Evolutionary conservation across 2,888 invertebrate species (phyloP).

Genomic region (Calliphora vomitoria): DNA sequence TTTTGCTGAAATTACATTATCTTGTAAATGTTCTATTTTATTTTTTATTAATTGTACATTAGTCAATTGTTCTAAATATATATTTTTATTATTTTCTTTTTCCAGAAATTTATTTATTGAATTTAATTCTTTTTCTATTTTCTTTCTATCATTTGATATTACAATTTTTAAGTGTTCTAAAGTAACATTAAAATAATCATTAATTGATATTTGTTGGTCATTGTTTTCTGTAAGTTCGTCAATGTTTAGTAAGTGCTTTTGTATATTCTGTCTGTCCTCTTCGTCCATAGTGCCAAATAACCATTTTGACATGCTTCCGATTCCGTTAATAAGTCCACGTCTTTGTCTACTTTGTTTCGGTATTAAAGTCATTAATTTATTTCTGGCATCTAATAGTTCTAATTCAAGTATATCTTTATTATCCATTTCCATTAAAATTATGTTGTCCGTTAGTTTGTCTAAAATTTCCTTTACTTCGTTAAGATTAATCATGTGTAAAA

Average conservation of each 20-base stretch:
- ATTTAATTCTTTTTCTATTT: too few relatives aligned
- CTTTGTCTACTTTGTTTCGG: slow-evolving; percentile 52
- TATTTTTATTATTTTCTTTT: too few relatives aligned
- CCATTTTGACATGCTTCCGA: slow-evolving; percentile 61
- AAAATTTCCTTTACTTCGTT: too few relatives aligned
- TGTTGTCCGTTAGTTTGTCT: slow-evolving; percentile 55
- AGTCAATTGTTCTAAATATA: slow-evolving; percentile 54
- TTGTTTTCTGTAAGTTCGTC: too few relatives aligned
- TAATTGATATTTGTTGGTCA: too few relatives aligned
- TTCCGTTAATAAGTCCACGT: slow-evolving; percentile 62
- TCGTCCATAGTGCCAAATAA: slow-evolving; percentile 64
- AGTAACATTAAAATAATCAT: too few relatives aligned
- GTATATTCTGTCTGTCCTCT: slow-evolving; percentile 51
- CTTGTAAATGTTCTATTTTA: slow-evolving; percentile 48
- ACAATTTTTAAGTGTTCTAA: too few relatives aligned
- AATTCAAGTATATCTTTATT: slow-evolving; percentile 55
- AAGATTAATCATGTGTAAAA: too few relatives aligned
- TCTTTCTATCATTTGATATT: too few relatives aligned
- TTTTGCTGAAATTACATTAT: slow-evolving; percentile 54
- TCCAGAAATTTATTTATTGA: too few relatives aligned
- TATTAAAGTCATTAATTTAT: slow-evolving; percentile 58
- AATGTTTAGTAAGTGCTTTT: too few relatives aligned
- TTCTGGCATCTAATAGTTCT: slow-evolving; percentile 54
- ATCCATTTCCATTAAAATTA: slow-evolving; percentile 51
- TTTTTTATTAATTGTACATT: slow-evolving; percentile 57